Conservation (phyloP, 92 coral and sea anemone genomes). For the Zoanthus gigantus region DNA sequence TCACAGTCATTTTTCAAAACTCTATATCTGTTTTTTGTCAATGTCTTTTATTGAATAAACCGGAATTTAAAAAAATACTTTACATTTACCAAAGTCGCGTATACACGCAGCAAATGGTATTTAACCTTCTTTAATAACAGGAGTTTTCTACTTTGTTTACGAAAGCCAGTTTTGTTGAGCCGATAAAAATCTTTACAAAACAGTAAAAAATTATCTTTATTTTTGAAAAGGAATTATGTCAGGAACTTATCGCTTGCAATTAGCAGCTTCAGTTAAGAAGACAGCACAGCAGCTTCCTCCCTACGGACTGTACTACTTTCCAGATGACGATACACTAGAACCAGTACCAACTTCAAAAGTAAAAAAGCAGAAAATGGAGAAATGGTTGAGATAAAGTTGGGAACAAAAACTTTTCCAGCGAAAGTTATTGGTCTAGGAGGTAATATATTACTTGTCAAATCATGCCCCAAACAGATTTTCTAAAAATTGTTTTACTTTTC, state of each 20-base stretch:
- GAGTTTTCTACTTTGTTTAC: not conserved
- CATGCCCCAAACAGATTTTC: not conserved
- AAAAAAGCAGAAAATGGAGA: not conserved
- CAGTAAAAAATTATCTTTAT: not conserved
- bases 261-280: constrained; percentile 15
- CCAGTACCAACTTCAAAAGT: constrained; percentile 4
- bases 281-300: not conserved
- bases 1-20: too few species aligned
- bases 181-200: not conserved
- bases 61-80: not conserved
- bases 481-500: not conserved
- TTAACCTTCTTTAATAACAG: not conserved
- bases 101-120: not conserved
- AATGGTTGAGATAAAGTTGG: constrained; percentile 14
- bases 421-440: constrained; percentile 22
- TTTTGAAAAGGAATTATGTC: constrained; percentile 6
- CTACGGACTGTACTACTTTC: not conserved
- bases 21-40: too few species aligned
- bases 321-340: not conserved
- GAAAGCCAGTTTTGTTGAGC: not conserved
- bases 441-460: not conserved
- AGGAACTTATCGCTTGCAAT: constrained; percentile 9
- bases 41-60: not conserved
- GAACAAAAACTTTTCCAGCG: constrained; percentile 19
- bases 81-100: not conserved